Base-by-base conservation (phyloP, 2,113 vertebrate species). In the Sorex araneus region DNA sequence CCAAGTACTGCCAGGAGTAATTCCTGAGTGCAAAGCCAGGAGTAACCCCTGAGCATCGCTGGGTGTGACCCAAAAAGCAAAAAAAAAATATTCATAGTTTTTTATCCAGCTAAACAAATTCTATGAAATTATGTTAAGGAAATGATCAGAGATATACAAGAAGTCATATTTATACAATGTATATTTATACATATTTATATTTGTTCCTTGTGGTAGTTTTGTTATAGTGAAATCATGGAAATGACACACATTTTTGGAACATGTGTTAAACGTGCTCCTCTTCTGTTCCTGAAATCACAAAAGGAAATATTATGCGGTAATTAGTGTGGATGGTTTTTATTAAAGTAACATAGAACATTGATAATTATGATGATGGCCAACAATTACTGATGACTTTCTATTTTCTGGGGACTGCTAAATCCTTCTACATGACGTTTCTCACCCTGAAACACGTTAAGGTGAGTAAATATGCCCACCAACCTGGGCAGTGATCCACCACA, bases 121-220 rank as follows among this genome's bases (percentile, higher is more conserved):
- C 34, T 83, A 81, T 74, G 85, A 73, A 66, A 88, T 75, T 75
- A 79, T 85, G 36, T 90, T 89, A 88, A 78, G 23, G 64, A 84
- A 94, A 83, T 67, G 19, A 82, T 70, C 75, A 79, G 70, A 85
- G 45, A 40, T 54, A 2, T 82, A 78, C 13, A 60, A 74, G 81
- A 60, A 76, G n/a, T 47, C 54, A 79, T 84, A 81, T 76, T 40
- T 40, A 7, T 40, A 40, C 40, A 40, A 40, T n/a, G n/a, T n/a
- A n/a, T n/a, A n/a, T n/a, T n/a, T n/a, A n/a, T n/a, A n/a, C n/a
- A 6, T 73, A 11, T 32, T 78, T 67, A 18, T 21, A 80, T 28
- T 6, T 75, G 25, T 64, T 84, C 25, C 19, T 81, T 21, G 28
- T 27, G 71, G 50, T 23, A 85, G 15, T 77, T 92, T 74, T 74